phyloP scores from a whole-genome alignment of 2,888 invertebrate species.

The Odontocerum albicorne region DNA sequence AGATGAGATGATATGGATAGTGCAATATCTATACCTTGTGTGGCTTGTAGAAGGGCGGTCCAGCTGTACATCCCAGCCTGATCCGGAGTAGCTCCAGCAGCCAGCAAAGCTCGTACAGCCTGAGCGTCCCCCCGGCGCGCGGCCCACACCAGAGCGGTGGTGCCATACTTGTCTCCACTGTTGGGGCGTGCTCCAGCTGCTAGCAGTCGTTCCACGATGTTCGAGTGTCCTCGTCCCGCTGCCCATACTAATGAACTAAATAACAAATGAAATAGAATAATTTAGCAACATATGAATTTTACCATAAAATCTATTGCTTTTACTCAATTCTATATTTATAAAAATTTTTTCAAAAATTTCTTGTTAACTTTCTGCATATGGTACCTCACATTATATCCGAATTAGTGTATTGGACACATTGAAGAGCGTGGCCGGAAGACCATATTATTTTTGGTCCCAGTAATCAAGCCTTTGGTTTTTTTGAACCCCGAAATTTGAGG shows the following conservation, averaged over 20 bases:
- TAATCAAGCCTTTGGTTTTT: too few species aligned
- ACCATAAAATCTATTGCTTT: background rate
- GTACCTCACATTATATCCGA: too few species aligned
- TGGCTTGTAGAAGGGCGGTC: constrained; percentile 85
- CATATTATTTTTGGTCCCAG: too few species aligned
- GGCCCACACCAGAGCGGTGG: constrained; percentile 96
- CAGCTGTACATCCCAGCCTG: constrained; percentile 97
- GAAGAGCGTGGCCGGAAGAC: too few species aligned
- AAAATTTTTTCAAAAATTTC: too few species aligned
- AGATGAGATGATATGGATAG: too few species aligned
- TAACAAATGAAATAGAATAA: constrained; percentile 13
- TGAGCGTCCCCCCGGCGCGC: constrained; percentile 86
- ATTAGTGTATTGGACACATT: too few species aligned
- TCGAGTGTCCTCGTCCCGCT: constrained; percentile 86
- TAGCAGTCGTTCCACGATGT: constrained; percentile 81
- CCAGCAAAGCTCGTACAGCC: constrained; percentile 79
- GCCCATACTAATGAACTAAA: constrained; percentile 85
- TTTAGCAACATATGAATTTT: background rate
- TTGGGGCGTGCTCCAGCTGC: constrained; percentile 90
- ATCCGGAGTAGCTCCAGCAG: constrained; percentile 86
- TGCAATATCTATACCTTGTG: constrained; percentile 55
- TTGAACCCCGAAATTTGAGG: too few species aligned
- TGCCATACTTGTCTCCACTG: constrained; percentile 95
- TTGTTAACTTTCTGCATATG: too few species aligned
- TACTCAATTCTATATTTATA: background rate